Conservation (phyloP, 1,140 invertebrate genomes). For the Gonatopus flavifemur region DNA sequence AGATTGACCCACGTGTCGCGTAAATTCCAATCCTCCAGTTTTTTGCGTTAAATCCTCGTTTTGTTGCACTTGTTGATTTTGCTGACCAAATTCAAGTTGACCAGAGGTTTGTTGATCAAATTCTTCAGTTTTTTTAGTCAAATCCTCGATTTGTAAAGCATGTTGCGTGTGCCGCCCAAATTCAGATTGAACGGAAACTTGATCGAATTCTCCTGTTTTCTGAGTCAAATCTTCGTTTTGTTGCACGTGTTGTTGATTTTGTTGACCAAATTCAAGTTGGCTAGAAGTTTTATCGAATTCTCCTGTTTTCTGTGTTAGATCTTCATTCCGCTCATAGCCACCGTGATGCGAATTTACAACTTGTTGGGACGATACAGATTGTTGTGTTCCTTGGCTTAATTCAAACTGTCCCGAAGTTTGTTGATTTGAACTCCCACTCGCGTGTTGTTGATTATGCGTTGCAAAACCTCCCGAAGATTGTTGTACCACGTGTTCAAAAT, state of each 20-base stretch:
- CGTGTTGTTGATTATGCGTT: too few species aligned
- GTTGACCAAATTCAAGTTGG: constrained; percentile 1
- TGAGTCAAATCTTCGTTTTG: constrained; percentile 18
- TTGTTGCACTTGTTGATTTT: constrained; percentile 6
- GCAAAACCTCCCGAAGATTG: too few species aligned
- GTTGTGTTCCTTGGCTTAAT: too few species aligned
- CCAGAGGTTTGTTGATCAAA: constrained; percentile 16
- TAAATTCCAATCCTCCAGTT: neutral
- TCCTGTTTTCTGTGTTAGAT: neutral
- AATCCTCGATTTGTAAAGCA: too few species aligned
- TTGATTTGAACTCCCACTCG: too few species aligned
- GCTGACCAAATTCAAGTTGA: constrained; percentile 11
- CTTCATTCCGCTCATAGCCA: too few species aligned
- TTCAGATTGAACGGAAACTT: too few species aligned
- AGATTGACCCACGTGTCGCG: neutral
- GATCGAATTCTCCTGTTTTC: constrained; percentile 6
- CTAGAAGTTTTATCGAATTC: constrained; percentile 1
- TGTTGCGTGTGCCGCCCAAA: too few species aligned
- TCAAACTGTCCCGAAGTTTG: too few species aligned
- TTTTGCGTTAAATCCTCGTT: constrained; percentile 13
- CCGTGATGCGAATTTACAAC: too few species aligned
- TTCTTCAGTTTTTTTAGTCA: constrained; percentile 4
- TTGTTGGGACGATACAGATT: too few species aligned
- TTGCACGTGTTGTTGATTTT: neutral
- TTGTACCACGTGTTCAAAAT: too few species aligned